Evolutionary conservation across 2,797 vertebrate genomes (phyloP), one percentile per base, ranked within the genome.

Genomic region (Betta splendens): DNA sequence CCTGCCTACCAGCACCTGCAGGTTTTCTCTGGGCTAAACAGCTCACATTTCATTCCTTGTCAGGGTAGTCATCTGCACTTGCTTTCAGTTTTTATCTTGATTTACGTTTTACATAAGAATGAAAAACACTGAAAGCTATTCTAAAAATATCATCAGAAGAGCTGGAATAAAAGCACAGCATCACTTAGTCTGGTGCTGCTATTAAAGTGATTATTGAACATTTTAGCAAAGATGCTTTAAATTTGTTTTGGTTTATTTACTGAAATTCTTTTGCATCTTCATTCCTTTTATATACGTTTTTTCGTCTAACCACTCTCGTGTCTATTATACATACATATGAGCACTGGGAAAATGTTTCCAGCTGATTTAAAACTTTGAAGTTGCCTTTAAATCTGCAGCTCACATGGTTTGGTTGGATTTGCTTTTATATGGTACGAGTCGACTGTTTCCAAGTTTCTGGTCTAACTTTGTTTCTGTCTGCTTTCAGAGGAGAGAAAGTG

Each of bases 391-490:
- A 55, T 28, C 20, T 38, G 21, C 22, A 32, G 13, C 9, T 40
- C 31, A n/a, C 2, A 16, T 11, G 5, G 12, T 13, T 16, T 11
- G 5, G 12, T 13, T n/a, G 0, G 0, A 47, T 39, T 50, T 1
- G 12, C 11, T 15, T 23, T 5, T 9, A 9, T 12, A 36, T 2
- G 12, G 29, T 12, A 33, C 35, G 29, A 39, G 40, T 52, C n/a
- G 18, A 28, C 39, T 43, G 31, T 63, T 18, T 75, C 56, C 76
- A 54, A 69, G 26, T 78, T 65, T 47, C 38, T 55, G 35, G 47
- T 55, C 61, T 43, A 52, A 71, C 45, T 61, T 50, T 37, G 65
- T 64, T 42, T 66, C 50, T 45, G 57, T 80, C 47, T 68, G 55
- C 44, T 71, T 36, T 57, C 25, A 61, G 45, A 25, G 58, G 12